phyloP scores from a whole-genome alignment of 2,888 invertebrate species.

The Ichneumoninae sp. region DNA sequence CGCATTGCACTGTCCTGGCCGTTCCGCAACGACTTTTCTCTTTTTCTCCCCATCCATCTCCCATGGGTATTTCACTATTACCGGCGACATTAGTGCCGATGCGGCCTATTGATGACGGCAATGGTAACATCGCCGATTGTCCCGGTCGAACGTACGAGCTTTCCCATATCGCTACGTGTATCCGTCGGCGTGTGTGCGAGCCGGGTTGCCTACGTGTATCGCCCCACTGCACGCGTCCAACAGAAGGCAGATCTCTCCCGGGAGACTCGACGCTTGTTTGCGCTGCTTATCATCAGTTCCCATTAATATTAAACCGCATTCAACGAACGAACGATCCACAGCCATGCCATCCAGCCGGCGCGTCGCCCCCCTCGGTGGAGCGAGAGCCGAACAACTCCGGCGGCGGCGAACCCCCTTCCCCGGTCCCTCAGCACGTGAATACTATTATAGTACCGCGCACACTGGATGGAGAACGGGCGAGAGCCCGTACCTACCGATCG shows the following conservation, averaged over 20 bases:
- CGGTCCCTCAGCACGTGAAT: constrained; percentile 27
- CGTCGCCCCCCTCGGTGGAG: constrained; percentile 57
- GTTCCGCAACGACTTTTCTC: constrained; percentile 38
- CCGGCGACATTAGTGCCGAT: constrained; percentile 57
- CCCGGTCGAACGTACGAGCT: constrained; percentile 44
- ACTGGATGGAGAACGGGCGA: constrained; percentile 18
- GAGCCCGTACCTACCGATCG: constrained; percentile 32
- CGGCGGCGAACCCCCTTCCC: constrained; percentile 55
- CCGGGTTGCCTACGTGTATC: constrained; percentile 72
- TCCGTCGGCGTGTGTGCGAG: constrained; percentile 49
- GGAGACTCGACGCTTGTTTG: constrained; percentile 84
- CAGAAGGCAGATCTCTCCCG: constrained; percentile 84
- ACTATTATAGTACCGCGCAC: constrained; percentile 19
- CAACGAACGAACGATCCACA: constrained; percentile 82
- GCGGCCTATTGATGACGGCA: constrained; percentile 58
- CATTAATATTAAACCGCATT: constrained; percentile 85
- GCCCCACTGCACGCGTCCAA: constrained; percentile 81
- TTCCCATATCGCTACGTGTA: constrained; percentile 33
- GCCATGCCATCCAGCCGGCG: constrained; percentile 66
- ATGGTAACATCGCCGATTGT: constrained; percentile 32
- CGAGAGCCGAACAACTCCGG: constrained; percentile 27
- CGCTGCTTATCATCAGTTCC: constrained; percentile 84
- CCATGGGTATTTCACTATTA: constrained; percentile 62
- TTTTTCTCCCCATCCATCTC: constrained; percentile 20
- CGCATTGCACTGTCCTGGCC: not conserved